Percentiles rank a stretch among this genome's conserved stretches.
phyloP scores from a whole-genome alignment of 2,113 vertebrate species.

The Boulengeromyrus knoepffleri region DNA sequence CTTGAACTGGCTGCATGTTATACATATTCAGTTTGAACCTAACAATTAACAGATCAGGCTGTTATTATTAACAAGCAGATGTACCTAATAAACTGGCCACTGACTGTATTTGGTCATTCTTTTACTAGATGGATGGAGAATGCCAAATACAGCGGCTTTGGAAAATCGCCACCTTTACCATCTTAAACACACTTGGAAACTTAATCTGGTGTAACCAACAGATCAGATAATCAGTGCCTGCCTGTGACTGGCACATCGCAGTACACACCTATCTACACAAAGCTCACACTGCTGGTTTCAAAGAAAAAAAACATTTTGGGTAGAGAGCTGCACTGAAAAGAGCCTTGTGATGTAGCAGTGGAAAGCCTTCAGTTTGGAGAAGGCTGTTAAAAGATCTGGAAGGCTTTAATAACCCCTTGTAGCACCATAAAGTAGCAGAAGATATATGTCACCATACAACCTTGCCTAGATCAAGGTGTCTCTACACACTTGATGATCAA shows the following conservation, averaged over 20 bases:
- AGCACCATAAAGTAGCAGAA: neutral
- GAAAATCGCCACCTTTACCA: neutral
- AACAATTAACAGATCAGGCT: neutral
- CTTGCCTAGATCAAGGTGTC: neutral
- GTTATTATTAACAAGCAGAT: neutral
- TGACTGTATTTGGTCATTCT: neutral
- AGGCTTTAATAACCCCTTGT: neutral
- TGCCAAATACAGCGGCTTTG: neutral
- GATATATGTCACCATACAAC: neutral
- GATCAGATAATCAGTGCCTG: neutral
- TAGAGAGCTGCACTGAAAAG: neutral
- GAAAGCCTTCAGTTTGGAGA: neutral
- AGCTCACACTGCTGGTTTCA: neutral
- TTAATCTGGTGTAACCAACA: neutral
- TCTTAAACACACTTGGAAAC: neutral
- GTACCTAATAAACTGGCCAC: neutral
- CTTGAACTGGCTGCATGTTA: neutral
- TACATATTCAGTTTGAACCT: neutral
- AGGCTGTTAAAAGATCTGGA: neutral
- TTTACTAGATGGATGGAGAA: neutral
- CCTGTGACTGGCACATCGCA: too few species aligned
- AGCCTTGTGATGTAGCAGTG: neutral
- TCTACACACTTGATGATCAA: neutral
- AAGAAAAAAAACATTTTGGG: neutral
- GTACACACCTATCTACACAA: neutral